Evolutionary conservation across 1,140 invertebrate species (phyloP), one percentile per base, ranked within the genome.

Genomic region (Harpegnathos saltator): DNA sequence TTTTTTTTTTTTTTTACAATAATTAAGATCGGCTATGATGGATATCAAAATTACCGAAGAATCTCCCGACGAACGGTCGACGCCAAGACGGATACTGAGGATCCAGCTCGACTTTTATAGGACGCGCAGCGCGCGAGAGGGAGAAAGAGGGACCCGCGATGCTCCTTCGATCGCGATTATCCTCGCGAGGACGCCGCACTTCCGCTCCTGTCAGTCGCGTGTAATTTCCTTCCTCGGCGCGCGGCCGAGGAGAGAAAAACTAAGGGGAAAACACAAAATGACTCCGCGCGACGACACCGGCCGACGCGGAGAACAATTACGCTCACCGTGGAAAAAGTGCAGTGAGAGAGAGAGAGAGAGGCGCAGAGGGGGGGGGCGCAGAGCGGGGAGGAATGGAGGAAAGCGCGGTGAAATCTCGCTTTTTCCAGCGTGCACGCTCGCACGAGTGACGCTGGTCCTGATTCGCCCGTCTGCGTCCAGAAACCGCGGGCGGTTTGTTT

Each of bases 341-440:
- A 44, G 9, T 7, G 38, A 44, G 38, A 33, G 33, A 33, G 7
- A 33, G 33, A 33, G 33, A 33, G n/a, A n/a, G n/a, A n/a, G n/a
- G n/a, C n/a, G n/a, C n/a, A n/a, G n/a, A n/a, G n/a, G n/a, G n/a
- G n/a, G n/a, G n/a, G n/a, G n/a, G n/a, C n/a, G n/a, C n/a, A n/a
- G n/a, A n/a, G n/a, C n/a, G n/a, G n/a, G n/a, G n/a, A n/a, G n/a
- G 33, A 33, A 48, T 56, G 22, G 63, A 71, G 44, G 75, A 82
- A 82, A 61, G 7, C 19, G 33, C 15, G 78, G 83, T 82, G 83
- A 84, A 84, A 84, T 84, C 83, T 81, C 63, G n/a, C 61, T 66
- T 81, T 84, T 82, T 82, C 56, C 48, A 11, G 58, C 38, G 56
- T 24, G 24, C 24, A 44, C 1, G 69, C 19, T 80, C 50, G 50